Percentiles rank a stretch among this genome's conserved stretches.
These are phyloP conservation scores for Melanostoma scalare DNA, from an alignment of 2,888 invertebrate genomes.

Conservation along the genomic window DNA sequence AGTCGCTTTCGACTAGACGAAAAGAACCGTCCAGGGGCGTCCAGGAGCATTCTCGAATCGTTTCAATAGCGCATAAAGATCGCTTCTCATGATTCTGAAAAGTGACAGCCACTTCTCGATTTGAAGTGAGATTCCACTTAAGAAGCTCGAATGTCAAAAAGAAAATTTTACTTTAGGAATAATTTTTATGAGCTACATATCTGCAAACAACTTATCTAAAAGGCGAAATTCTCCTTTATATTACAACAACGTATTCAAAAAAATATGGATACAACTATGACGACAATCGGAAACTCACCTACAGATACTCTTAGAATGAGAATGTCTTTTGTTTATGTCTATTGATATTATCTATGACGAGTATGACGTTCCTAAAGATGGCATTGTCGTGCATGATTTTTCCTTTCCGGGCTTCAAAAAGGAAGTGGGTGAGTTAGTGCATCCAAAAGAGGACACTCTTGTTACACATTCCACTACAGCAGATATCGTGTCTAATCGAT, in stretches of 20 bases:
- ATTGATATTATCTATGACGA: constrained; percentile 26
- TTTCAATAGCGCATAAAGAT: too few species aligned
- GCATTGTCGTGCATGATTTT: constrained; percentile 9
- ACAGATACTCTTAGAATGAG: constrained; percentile 24
- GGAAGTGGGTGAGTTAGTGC: constrained; percentile 29
- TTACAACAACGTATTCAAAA: neutral
- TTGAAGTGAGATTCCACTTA: too few species aligned
- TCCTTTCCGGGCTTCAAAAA: constrained; percentile 1
- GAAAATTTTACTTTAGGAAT: too few species aligned
- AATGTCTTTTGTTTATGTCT: constrained; percentile 27
- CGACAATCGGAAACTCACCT: constrained; percentile 51
- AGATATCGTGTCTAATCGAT: constrained; percentile 30
- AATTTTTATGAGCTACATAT: too few species aligned
- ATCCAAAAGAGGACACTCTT: constrained; percentile 26
- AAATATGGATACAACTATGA: constrained; percentile 62
- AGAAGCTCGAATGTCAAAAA: too few species aligned
- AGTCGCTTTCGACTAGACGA: too few species aligned
- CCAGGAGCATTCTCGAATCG: too few species aligned
- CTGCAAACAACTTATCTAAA: neutral
- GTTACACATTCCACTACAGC: constrained; percentile 18
- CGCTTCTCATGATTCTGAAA: too few species aligned
- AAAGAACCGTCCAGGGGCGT: too few species aligned
- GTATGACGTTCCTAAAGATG: constrained; percentile 18
- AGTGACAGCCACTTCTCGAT: too few species aligned
- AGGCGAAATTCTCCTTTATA: constrained; percentile 11